Conservation (phyloP, 1,140 invertebrate species). For the Leptestheria dahalacensis region DNA sequence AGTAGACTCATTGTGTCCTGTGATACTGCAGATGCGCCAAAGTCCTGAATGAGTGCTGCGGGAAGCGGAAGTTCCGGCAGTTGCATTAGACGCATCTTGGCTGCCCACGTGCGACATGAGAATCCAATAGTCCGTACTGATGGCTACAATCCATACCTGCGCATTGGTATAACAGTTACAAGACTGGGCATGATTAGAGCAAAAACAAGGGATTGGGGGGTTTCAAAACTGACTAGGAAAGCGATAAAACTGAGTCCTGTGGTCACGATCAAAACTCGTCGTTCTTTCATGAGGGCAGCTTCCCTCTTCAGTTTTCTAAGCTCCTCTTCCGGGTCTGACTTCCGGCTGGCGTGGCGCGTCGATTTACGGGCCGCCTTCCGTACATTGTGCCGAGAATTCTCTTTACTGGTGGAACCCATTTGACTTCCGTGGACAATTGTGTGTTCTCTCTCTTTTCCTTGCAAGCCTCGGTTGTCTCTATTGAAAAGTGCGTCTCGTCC, state of each 20-base stretch:
- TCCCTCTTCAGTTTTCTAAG: background rate
- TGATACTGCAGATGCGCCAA: background rate
- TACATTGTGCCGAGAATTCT: background rate
- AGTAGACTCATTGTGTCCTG: background rate
- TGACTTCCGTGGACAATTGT: background rate
- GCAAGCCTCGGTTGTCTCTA: no score
- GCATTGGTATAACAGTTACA: background rate
- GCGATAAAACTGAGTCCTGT: conserved; percentile 4
- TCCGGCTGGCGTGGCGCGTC: background rate
- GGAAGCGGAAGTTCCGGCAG: background rate
- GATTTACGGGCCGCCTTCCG: background rate
- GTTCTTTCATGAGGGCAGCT: conserved; percentile 4
- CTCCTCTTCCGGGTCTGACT: background rate
- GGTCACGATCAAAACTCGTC: conserved; percentile 5
- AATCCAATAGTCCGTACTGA: conserved; percentile 55
- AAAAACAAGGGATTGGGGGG: background rate
- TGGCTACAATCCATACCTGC: conserved; percentile 7
- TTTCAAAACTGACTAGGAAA: conserved; percentile 1
- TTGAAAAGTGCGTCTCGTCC: no score
- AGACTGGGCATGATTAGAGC: background rate
- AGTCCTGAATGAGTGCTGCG: background rate
- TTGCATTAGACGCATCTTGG: background rate
- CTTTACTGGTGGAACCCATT: background rate
- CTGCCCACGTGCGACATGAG: background rate
- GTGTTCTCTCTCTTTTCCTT: background rate